Evolutionary conservation across 2,888 invertebrate genomes (phyloP).

Genomic region (Hyles lineata): DNA sequence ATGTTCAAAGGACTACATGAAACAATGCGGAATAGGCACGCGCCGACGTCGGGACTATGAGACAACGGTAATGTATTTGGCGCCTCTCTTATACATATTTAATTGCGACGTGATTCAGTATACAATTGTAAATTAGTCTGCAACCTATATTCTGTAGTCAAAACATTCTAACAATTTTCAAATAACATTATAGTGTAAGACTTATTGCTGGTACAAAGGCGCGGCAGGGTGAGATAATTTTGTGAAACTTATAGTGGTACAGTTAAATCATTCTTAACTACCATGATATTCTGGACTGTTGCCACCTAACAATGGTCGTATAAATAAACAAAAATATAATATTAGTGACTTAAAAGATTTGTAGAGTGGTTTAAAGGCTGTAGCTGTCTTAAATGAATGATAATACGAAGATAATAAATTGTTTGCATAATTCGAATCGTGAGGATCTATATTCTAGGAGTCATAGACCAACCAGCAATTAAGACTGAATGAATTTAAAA

Average conservation of each 20-base stretch:
- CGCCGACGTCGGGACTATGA: slow-evolving; percentile 7
- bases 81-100: neutral
- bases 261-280: slow-evolving; percentile 26
- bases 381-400: too few species aligned
- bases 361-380: slow-evolving; percentile 26
- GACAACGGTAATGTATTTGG: neutral
- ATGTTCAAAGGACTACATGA: neutral
- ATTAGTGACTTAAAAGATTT: slow-evolving; percentile 33
- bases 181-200: neutral
- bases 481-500: too few species aligned
- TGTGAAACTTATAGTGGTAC: slow-evolving; percentile 13
- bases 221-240: neutral
- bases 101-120: neutral
- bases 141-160: slow-evolving; percentile 10
- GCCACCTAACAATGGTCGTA: slow-evolving; percentile 39
- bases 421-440: too few species aligned
- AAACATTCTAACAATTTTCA: slow-evolving; percentile 8
- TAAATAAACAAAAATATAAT: slow-evolving; percentile 37
- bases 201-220: slow-evolving; percentile 8
- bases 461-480: too few species aligned
- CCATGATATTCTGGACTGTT: slow-evolving; percentile 38
- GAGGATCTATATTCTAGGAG: too few species aligned
- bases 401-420: too few species aligned
- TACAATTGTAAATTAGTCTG: neutral
- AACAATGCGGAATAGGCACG: slow-evolving; percentile 1